Evolutionary conservation across 2,888 invertebrate species (phyloP).

Genomic region (Xanthorhoe spadicearia): DNA sequence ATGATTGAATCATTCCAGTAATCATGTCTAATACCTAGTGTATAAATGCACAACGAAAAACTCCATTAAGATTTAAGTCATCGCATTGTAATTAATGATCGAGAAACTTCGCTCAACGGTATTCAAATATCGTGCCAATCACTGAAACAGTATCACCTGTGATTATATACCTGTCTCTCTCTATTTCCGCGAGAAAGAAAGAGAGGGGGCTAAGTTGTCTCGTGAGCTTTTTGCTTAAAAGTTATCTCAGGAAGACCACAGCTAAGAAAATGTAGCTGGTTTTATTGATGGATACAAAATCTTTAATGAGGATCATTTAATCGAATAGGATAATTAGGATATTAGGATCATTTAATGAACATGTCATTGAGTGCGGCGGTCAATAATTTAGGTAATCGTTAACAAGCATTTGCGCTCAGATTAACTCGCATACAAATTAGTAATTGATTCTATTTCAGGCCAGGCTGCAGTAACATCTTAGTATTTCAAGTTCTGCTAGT

Average conservation of each 20-base stretch:
- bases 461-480: too few relatives aligned
- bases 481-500: too few relatives aligned
- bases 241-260: constrained; percentile 37
- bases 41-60: not conserved
- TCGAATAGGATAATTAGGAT: too few relatives aligned
- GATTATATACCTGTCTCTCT: constrained; percentile 34
- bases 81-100: constrained; percentile 45
- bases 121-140: constrained; percentile 63
- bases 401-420: too few relatives aligned
- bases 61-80: constrained; percentile 36
- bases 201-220: constrained; percentile 32
- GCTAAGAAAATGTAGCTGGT: constrained; percentile 23
- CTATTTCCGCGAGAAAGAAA: constrained; percentile 12
- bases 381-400: too few relatives aligned
- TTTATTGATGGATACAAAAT: not conserved
- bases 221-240: constrained; percentile 46
- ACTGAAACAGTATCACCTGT: constrained; percentile 39
- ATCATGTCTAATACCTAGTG: not conserved
- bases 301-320: too few relatives aligned
- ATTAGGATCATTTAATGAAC: too few relatives aligned
- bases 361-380: too few relatives aligned
- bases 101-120: constrained; percentile 50
- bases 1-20: not conserved
- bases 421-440: too few relatives aligned
- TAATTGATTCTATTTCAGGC: too few relatives aligned